phyloP scores from a whole-genome alignment of 2,113 vertebrate species.

The Gorsachius goisagi region DNA sequence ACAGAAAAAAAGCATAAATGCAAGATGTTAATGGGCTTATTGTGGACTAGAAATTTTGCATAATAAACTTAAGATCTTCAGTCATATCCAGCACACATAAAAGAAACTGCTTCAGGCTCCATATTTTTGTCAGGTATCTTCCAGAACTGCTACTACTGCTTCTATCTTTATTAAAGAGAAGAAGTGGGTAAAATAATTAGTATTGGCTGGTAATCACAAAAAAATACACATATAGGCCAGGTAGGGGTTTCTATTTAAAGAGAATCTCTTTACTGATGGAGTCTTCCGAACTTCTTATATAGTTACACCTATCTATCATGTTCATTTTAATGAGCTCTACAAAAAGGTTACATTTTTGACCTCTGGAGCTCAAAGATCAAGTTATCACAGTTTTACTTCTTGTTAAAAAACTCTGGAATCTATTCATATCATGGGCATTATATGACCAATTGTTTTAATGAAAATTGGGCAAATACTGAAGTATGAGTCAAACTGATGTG shows the following conservation, averaged over 20 bases:
- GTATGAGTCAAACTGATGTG: constrained; percentile 13
- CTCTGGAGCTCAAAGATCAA: constrained; percentile 46
- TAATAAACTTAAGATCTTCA: neutral
- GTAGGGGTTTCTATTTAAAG: neutral
- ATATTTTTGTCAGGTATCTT: neutral
- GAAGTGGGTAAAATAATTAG: neutral
- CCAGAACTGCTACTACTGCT: neutral
- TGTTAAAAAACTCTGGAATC: constrained; percentile 26
- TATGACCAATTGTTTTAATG: constrained; percentile 25
- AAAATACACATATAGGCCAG: neutral
- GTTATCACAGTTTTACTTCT: constrained; percentile 21
- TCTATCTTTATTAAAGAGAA: neutral
- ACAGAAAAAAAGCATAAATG: neutral
- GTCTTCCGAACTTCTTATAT: neutral
- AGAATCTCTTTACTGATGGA: neutral
- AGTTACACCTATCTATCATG: neutral
- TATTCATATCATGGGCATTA: constrained; percentile 11
- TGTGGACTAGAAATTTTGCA: neutral
- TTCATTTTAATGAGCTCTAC: constrained; percentile 59
- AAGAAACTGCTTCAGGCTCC: neutral
- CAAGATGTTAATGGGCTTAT: neutral
- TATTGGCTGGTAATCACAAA: neutral
- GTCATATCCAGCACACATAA: neutral
- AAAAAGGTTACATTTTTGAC: constrained; percentile 34
- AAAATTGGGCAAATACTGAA: constrained; percentile 29